Conservation (phyloP, 2,113 vertebrate species). For the Mirza zaza region DNA sequence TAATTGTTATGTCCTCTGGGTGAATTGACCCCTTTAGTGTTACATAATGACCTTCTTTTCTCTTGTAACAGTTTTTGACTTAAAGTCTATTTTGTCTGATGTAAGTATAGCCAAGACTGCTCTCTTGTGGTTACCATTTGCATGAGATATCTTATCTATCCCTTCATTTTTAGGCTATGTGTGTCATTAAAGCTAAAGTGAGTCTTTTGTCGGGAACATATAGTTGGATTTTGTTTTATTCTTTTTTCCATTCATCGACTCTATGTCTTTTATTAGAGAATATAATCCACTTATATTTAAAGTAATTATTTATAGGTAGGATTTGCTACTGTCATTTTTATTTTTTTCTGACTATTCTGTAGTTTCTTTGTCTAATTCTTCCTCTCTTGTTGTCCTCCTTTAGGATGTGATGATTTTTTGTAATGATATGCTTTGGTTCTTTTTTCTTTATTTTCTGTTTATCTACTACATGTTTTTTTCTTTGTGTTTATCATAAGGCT, state of each 20-base stretch:
- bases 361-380: neutral
- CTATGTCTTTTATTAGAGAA: neutral
- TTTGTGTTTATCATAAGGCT: neutral
- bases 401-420: neutral
- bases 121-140: neutral
- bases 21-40: neutral
- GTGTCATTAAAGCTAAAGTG: neutral
- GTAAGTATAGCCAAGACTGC: neutral
- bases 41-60: neutral
- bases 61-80: neutral
- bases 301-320: neutral
- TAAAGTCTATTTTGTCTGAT: neutral
- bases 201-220: neutral
- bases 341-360: neutral
- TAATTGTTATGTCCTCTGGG: neutral
- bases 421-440: neutral
- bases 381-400: neutral
- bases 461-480: neutral
- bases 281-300: neutral
- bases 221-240: neutral
- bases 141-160: neutral
- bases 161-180: neutral
- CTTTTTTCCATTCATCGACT: neutral
- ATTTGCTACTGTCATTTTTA: neutral
- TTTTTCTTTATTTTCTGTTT: neutral